Conservation (phyloP, 2,888 invertebrate species). For the Leptinotarsa rubiginosa region DNA sequence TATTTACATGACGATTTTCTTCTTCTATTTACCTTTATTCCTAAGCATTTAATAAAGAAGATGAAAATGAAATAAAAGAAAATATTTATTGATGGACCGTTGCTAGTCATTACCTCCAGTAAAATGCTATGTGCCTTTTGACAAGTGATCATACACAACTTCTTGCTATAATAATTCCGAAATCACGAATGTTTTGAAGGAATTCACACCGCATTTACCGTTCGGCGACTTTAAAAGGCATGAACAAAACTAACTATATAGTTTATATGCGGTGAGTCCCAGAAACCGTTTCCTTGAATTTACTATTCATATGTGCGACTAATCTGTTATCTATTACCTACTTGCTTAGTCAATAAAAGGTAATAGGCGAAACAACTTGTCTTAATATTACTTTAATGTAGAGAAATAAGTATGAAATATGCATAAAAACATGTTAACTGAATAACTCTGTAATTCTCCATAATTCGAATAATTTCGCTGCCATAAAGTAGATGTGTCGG, state of each 20-base stretch:
- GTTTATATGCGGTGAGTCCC: conserved; percentile 10
- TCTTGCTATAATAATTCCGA: background rate
- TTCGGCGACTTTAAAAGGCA: background rate
- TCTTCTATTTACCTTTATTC: no score
- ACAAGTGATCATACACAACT: background rate
- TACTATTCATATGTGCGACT: background rate
- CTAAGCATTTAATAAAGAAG: no score
- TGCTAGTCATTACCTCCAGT: no score
- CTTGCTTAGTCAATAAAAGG: conserved; percentile 16
- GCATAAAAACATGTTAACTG: conserved; percentile 31
- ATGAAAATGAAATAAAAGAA: no score
- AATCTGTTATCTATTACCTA: conserved; percentile 25
- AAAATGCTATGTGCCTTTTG: no score
- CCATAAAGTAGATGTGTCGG: conserved; percentile 38
- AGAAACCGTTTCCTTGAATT: conserved; percentile 16
- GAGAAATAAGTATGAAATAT: conserved; percentile 27
- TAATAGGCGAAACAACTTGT: conserved; percentile 24
- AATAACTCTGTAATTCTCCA: conserved; percentile 28
- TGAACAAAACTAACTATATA: background rate
- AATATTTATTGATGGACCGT: no score
- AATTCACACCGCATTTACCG: conserved; percentile 4
- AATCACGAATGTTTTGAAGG: background rate
- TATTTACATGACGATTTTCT: no score
- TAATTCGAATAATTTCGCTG: conserved; percentile 42
- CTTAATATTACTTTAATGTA: conserved; percentile 20